Conservation (phyloP, 1,140 invertebrate genomes). For the Euschistus heros region DNA sequence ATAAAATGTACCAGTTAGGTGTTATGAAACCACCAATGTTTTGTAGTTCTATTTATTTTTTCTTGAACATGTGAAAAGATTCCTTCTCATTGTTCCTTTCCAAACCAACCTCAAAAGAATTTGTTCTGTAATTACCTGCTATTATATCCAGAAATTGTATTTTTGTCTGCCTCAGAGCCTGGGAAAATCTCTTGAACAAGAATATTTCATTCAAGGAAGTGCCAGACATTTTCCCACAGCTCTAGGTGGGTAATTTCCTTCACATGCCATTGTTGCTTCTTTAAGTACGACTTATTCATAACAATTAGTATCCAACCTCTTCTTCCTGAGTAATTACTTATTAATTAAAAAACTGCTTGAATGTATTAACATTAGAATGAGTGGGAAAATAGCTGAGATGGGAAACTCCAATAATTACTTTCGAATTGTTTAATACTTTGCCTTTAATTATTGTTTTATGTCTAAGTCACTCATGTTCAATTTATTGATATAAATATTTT, state of each 20-base stretch:
- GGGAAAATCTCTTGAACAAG: constrained; percentile 21
- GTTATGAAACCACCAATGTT: too few relatives aligned
- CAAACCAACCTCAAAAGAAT: too few relatives aligned
- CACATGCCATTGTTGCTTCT: constrained; percentile 21
- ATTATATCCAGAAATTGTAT: neutral
- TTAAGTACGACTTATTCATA: constrained; percentile 21
- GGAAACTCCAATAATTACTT: too few relatives aligned
- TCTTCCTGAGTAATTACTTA: constrained; percentile 19
- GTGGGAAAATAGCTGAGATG: constrained; percentile 6
- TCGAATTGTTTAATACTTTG: too few relatives aligned
- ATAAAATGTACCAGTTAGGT: too few relatives aligned
- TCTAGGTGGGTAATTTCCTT: constrained; percentile 20
- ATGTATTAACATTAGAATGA: neutral
- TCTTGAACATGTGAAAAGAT: too few relatives aligned
- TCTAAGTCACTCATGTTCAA: too few relatives aligned
- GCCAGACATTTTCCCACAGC: constrained; percentile 15
- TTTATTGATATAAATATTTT: too few relatives aligned
- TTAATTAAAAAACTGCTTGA: constrained; percentile 18
- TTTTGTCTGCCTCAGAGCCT: constrained; percentile 10
- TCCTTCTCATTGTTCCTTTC: too few relatives aligned
- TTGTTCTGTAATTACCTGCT: neutral
- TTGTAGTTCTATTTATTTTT: too few relatives aligned
- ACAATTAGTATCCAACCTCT: constrained; percentile 22
- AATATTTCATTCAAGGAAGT: constrained; percentile 20
- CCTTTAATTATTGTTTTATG: too few relatives aligned